Evolutionary conservation across 1,140 invertebrate species (phyloP), one percentile per base, ranked within the genome.

Genomic region (Microplitis mediator): DNA sequence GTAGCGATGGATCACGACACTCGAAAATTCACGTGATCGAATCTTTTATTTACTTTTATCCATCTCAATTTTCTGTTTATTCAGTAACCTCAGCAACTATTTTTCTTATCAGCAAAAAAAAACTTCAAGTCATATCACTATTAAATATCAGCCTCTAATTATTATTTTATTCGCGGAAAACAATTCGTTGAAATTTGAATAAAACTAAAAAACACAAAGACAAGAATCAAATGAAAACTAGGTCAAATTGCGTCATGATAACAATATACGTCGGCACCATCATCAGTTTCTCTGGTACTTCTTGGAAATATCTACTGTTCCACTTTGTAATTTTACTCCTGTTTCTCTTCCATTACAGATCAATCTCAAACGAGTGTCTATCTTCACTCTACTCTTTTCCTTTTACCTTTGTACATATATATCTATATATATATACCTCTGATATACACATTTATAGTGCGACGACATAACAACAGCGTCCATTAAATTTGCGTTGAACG

Each of bases 221-320:
- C n/a, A 14, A 54, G 16, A 54, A 54, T 54, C 16, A 54, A 54
- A 54, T 23, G 6, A 58, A 58, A 58, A 58, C 5, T 58, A 58
- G 56, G 56, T 58, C 56, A 58, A 58, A 58, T 58, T 58, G 56
- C 56, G 56, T 58, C 56, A 58, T 4, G 56, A 58, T 58, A 58
- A 58, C 56, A 58, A 58, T 16, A 58, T 45, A 58, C 56, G 23
- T 23, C 16, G 56, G 39, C 5, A 45, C 0, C 39, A 45, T 45
- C 56, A 58, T 58, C 56, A 58, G 56, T 58, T 58, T 31, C 56
- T 58, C 56, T 3, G 56, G 56, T 58, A 23, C 56, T 58, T 58
- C 56, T 58, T 58, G 23, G 56, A 58, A 58, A 16, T 31, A 23
- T 58, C 56, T 58, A 58, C 56, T 58, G 56, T 58, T 58, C 56